Evolutionary conservation across 2,888 invertebrate genomes (phyloP).

Genomic region (Caenorhabditis plicata): DNA sequence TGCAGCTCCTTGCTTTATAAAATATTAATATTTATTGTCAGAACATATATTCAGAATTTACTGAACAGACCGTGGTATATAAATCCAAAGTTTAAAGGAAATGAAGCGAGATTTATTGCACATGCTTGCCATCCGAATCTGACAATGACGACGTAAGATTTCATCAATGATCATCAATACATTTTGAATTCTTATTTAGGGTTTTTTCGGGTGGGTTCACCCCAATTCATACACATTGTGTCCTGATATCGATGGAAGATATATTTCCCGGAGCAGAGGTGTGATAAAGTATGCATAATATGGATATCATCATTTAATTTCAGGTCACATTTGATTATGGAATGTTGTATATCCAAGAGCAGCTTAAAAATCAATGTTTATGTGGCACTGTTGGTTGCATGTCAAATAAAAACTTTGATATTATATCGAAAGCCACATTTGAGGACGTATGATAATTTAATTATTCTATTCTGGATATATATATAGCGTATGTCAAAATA

Average conservation of each 20-base stretch:
- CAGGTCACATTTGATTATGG: conserved; percentile 21
- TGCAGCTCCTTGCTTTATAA: no score
- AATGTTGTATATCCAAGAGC: not conserved
- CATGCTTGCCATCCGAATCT: conserved; percentile 9
- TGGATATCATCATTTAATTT: not conserved
- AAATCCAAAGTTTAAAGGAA: conserved; percentile 9
- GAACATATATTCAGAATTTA: not conserved
- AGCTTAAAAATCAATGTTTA: not conserved
- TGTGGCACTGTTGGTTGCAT: conserved; percentile 8
- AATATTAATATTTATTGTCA: not conserved
- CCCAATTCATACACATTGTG: conserved; percentile 3
- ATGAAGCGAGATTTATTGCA: conserved; percentile 3
- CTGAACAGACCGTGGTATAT: not conserved
- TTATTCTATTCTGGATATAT: no score
- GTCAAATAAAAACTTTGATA: no score
- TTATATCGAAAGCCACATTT: no score
- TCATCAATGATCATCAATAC: not conserved
- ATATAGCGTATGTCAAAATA: no score
- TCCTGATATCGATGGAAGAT: conserved; percentile 8
- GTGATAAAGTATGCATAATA: not conserved
- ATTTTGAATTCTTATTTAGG: not conserved
- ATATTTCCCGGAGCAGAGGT: conserved; percentile 12
- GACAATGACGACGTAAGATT: not conserved
- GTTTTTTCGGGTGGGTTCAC: conserved; percentile 9
- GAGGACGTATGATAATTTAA: no score